Evolutionary conservation across 2,797 vertebrate species (phyloP).

Genomic region (Phaenicophaeus curvirostris): DNA sequence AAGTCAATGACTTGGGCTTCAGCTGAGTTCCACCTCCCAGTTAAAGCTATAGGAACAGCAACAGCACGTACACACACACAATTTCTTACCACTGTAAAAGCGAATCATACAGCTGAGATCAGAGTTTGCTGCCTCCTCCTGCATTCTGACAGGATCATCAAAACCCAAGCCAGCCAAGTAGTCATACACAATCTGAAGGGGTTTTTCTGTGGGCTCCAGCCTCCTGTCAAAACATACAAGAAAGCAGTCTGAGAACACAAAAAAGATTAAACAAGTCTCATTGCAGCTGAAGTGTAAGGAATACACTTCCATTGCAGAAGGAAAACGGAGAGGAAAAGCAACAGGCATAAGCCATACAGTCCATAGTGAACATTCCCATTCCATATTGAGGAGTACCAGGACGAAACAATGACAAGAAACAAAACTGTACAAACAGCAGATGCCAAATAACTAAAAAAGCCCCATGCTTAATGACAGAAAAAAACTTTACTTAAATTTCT

Average conservation of each 20-base stretch:
- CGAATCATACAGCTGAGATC: slow-evolving; percentile 98
- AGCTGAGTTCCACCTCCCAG: background rate
- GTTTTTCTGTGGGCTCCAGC: slow-evolving; percentile 86
- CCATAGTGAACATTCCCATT: background rate
- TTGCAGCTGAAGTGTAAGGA: background rate
- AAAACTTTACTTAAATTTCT: background rate
- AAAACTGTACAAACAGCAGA: background rate
- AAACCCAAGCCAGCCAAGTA: slow-evolving; percentile 91
- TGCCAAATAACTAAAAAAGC: background rate
- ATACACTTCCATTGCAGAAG: background rate
- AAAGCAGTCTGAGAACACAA: slow-evolving; percentile 31
- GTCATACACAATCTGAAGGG: slow-evolving; percentile 93
- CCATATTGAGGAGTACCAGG: background rate
- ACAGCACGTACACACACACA: background rate
- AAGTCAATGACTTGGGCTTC: background rate
- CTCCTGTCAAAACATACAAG: slow-evolving; percentile 81
- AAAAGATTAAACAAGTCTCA: background rate
- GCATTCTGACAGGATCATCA: slow-evolving; percentile 86
- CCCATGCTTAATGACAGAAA: background rate
- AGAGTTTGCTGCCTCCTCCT: slow-evolving; percentile 91
- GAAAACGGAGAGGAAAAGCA: background rate
- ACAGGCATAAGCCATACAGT: background rate
- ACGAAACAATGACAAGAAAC: background rate
- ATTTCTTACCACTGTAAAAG: slow-evolving; percentile 92
- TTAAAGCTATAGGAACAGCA: background rate